Conservation (phyloP, 2,113 vertebrate genomes). For the cattle (Bos taurus) region DNA sequence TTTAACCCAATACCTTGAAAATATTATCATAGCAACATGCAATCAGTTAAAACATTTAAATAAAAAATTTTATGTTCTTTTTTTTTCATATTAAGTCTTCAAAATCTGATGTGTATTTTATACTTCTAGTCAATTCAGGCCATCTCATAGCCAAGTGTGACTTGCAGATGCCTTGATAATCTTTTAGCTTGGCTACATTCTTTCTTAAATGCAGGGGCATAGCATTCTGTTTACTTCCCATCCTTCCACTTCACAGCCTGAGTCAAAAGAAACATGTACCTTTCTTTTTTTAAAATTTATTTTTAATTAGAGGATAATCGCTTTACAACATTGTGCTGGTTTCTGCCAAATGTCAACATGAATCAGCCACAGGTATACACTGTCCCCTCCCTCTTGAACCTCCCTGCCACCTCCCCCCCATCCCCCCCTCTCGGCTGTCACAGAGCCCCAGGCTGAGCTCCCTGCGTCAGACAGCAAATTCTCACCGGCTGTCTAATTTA, state of each 20-base stretch:
- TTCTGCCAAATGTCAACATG: background rate
- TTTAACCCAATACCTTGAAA: background rate
- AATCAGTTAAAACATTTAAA: background rate
- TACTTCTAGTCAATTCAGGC: background rate
- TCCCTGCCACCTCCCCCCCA: accelerated
- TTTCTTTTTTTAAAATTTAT: background rate
- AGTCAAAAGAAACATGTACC: background rate
- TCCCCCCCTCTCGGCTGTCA: background rate
- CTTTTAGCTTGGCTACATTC: background rate
- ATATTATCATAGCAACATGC: background rate
- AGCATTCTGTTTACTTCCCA: background rate
- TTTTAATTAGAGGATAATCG: background rate
- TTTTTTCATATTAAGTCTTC: background rate
- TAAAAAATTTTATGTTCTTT: background rate
- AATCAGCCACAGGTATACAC: background rate
- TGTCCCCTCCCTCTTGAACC: background rate
- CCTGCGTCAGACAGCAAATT: background rate
- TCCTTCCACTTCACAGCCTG: background rate
- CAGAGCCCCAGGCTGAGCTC: background rate
- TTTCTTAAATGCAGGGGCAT: background rate
- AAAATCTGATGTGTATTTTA: background rate
- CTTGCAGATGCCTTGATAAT: background rate
- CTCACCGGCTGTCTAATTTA: background rate
- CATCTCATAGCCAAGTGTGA: background rate
- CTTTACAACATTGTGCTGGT: background rate